Base-by-base conservation (phyloP, 2,888 invertebrate species). In the Lasioglossum figueresi region DNA sequence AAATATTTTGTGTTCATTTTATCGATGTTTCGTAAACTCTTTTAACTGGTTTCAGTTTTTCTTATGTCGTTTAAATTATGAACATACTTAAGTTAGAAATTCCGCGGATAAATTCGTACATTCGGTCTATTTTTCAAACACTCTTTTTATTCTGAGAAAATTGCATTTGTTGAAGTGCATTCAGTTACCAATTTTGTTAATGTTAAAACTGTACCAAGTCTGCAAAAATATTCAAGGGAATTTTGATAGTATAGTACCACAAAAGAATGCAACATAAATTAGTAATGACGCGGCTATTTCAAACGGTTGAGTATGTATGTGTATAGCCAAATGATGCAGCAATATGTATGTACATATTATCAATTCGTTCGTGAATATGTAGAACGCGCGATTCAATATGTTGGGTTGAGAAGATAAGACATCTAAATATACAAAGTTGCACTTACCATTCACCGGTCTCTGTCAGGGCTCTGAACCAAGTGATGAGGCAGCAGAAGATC, bases 381-480 rank as follows among this genome's bases (percentile, higher is more conserved):
- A 52, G 12, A 45, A 70, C 68, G n/a, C 14, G 27, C 27, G 16
- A 76, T 31, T 45, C 48, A 56, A 76, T 63, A 63, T 71, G 71
- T 56, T 48, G 16, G 43, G 8, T 63, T 34, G n/a, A 34, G 14
- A 27, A 71, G 75, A 75, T 80, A 43, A 76, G 66, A 19, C 66
- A 81, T 73, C 48, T 34, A 59, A 76, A 43, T 71, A 16, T 8
- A 68, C 63, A 66, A 83, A 74, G 73, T 73, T 66, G 31, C 52
- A n/a, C 31, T 16, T 59, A 27, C 71, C 40, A 66, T 79, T 79
- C 63, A 79, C 34, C 66, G 8, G 8, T 14, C 31, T 34, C 37
- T 72, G 14, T 34, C 40, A 48, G 63, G 43, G 37, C 48, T 71
- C n/a, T 48, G 56, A 40, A 63, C 48, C 59, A 12, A 48, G n/a